A percentile compares a stretch with the other conserved stretches of the same genome.
These are phyloP conservation scores for Eulimnadia texana DNA, from an alignment of 1,140 invertebrate genomes.

Conservation along the genomic window DNA sequence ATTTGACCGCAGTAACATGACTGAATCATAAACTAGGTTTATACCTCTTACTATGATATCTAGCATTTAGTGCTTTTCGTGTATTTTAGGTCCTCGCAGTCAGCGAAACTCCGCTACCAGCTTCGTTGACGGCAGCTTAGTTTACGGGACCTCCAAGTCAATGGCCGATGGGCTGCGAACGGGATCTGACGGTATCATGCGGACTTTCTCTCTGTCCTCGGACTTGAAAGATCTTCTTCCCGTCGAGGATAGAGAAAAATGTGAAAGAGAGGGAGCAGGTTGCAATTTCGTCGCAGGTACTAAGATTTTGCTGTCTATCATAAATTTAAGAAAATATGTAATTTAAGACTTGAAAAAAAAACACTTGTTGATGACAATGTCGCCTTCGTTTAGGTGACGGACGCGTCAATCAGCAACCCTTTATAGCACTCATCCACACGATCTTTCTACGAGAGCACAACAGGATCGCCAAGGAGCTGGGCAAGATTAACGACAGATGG, in stretches of 20 bases:
- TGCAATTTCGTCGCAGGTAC: conserved; percentile 39
- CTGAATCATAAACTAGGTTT: background rate
- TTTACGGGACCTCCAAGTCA: conserved; percentile 36
- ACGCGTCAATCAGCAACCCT: conserved; percentile 39
- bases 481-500: conserved; percentile 36
- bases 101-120: conserved; percentile 36
- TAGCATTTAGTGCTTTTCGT: background rate
- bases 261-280: conserved; percentile 36
- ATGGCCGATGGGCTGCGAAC: conserved; percentile 33
- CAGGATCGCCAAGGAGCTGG: conserved; percentile 30
- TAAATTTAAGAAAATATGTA: conserved; percentile 14
- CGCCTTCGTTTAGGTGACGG: conserved; percentile 30
- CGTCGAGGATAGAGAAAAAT: conserved; percentile 34
- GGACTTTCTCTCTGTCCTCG: conserved; percentile 29
- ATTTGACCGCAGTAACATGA: conserved; percentile 15
- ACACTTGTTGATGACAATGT: conserved; percentile 5
- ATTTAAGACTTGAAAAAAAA: background rate
- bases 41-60: no score
- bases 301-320: background rate
- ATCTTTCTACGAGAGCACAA: conserved; percentile 37
- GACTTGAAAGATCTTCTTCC: conserved; percentile 35
- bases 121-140: conserved; percentile 35
- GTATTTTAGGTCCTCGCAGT: conserved; percentile 30
- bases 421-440: conserved; percentile 44
- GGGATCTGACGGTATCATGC: conserved; percentile 32